A percentile compares a stretch with the other conserved stretches of the same genome.
These are phyloP conservation scores for Knipowitschia caucasica DNA, from an alignment of 2,797 vertebrate genomes.

Conservation along the genomic window DNA sequence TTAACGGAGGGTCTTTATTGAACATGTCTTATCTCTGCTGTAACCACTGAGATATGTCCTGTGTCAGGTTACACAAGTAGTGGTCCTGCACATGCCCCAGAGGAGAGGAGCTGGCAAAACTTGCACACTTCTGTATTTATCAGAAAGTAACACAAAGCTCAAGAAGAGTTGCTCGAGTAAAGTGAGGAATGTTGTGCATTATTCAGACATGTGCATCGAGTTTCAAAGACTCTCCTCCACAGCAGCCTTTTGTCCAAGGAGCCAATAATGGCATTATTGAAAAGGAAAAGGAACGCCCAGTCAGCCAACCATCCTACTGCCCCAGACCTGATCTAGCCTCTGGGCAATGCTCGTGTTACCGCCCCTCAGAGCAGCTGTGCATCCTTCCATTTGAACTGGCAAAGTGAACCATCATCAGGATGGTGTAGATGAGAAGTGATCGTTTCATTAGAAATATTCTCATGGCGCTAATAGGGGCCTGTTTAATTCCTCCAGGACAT, in stretches of 20 bases:
- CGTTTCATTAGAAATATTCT: conserved; percentile 32
- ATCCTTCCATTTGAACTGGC: conserved; percentile 20
- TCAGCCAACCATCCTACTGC: conserved; percentile 29
- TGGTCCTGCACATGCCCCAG: neutral
- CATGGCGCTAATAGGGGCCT: conserved; percentile 8
- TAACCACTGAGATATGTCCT: conserved; percentile 45
- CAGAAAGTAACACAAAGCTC: neutral
- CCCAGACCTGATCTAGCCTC: conserved; percentile 38
- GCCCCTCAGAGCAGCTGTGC: conserved; percentile 44
- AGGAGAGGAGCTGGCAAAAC: conserved; percentile 15
- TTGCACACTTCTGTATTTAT: conserved; percentile 43
- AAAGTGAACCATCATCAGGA: conserved; percentile 21
- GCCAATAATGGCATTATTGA: conserved; percentile 64
- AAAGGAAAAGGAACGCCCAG: conserved; percentile 45
- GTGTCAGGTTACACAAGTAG: conserved; percentile 46
- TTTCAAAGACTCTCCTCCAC: conserved; percentile 59
- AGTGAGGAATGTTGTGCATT: conserved; percentile 23
- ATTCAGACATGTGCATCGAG: conserved; percentile 38
- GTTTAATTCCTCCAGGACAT: conserved; percentile 21
- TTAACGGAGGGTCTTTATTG: conserved; percentile 59
- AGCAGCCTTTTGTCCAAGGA: conserved; percentile 52
- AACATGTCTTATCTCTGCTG: conserved; percentile 46
- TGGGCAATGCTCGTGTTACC: conserved; percentile 55
- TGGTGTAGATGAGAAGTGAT: conserved; percentile 32
- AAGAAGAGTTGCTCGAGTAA: conserved; percentile 13